Evolutionary conservation across 2,797 vertebrate genomes (phyloP).

Genomic region (Crenuchus spilurus): DNA sequence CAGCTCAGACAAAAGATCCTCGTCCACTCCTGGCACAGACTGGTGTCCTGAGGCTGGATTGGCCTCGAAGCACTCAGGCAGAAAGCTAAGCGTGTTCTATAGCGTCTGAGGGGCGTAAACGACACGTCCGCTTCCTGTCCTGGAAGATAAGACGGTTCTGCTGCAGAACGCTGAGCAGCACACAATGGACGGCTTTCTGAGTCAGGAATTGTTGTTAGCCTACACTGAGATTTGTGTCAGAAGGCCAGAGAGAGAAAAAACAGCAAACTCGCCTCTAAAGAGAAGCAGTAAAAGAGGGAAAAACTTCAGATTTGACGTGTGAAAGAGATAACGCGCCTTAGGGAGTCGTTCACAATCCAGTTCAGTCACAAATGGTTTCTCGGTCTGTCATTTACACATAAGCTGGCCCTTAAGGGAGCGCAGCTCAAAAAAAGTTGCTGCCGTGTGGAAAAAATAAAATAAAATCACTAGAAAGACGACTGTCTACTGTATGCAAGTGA

Average conservation of each 20-base stretch:
- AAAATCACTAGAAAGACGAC: slow-evolving; percentile 23
- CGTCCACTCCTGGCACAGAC: not conserved
- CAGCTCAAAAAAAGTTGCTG: not conserved
- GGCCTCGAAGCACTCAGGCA: not conserved
- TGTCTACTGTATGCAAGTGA: not conserved
- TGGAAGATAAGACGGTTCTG: slow-evolving; percentile 46
- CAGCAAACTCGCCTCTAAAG: slow-evolving; percentile 12
- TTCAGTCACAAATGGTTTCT: slow-evolving; percentile 33
- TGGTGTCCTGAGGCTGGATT: not conserved
- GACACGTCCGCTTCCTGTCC: slow-evolving; percentile 59
- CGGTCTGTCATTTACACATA: slow-evolving; percentile 29
- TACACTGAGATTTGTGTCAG: not conserved
- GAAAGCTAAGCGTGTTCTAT: slow-evolving; percentile 52
- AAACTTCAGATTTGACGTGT: slow-evolving; percentile 9
- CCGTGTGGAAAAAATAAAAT: not conserved
- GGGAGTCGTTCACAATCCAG: slow-evolving; percentile 34
- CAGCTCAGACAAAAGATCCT: not conserved
- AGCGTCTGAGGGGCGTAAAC: slow-evolving; percentile 39
- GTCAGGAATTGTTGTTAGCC: slow-evolving; percentile 21
- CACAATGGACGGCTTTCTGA: slow-evolving; percentile 37
- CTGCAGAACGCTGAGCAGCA: not conserved
- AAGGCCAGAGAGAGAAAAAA: not conserved
- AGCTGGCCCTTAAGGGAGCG: slow-evolving; percentile 6
- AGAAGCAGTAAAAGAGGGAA: not conserved
- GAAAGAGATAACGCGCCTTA: slow-evolving; percentile 24